Evolutionary conservation across 2,888 invertebrate species (phyloP).

Genomic region (Nymphalis urticae): DNA sequence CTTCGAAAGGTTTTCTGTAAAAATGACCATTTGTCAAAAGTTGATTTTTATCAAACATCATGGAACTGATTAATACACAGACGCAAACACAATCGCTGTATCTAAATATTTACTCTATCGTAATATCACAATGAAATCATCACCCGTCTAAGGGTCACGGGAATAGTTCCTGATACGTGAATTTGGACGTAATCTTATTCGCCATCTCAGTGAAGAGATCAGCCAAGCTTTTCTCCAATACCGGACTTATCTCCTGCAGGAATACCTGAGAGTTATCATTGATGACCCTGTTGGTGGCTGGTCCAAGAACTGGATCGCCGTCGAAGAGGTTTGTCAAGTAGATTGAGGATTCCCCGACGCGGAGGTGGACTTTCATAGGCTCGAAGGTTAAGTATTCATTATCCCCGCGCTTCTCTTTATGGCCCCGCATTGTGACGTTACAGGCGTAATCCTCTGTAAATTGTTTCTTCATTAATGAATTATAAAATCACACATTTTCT

Average conservation of each 20-base stretch:
- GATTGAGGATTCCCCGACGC: constrained; percentile 82
- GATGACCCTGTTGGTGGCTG: constrained; percentile 85
- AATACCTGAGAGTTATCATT: constrained; percentile 85
- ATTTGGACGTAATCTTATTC: constrained; percentile 85
- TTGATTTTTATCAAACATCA: too few species aligned
- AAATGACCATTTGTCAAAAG: too few species aligned
- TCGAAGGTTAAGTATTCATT: constrained; percentile 83
- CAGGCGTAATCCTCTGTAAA: constrained; percentile 84
- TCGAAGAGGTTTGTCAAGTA: constrained; percentile 85
- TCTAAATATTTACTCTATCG: constrained; percentile 3
- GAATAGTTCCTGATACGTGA: constrained; percentile 86
- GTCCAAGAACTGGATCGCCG: constrained; percentile 84
- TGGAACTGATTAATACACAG: not conserved
- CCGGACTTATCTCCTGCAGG: constrained; percentile 85
- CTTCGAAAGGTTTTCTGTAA: too few species aligned
- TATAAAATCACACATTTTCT: not conserved
- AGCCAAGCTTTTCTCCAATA: constrained; percentile 83
- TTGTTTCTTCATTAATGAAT: not conserved
- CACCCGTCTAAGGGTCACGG: constrained; percentile 62
- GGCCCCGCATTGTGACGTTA: constrained; percentile 84
- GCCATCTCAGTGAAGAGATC: constrained; percentile 86
- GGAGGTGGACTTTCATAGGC: constrained; percentile 83
- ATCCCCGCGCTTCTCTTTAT: constrained; percentile 80
- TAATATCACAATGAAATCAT: constrained; percentile 22
- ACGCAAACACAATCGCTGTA: not conserved